Percentiles rank a stretch among this genome's conserved stretches.
Conservation (phyloP, 2,797 vertebrate genomes). For the Pachyuromys duprasi region DNA sequence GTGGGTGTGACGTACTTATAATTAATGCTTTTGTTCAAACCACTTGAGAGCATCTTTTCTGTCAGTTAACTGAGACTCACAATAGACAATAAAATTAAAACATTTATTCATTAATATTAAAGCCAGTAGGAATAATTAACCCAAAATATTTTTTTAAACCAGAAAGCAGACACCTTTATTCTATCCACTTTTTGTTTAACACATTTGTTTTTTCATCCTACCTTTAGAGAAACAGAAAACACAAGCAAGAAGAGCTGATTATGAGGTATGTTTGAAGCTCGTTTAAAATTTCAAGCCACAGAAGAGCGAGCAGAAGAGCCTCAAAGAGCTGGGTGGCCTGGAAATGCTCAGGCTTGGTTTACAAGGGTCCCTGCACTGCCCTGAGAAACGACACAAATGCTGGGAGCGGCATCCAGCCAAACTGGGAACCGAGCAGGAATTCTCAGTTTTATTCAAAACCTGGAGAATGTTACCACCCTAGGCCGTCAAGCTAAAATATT, state of each 20-base stretch:
- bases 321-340: slow-evolving; percentile 19
- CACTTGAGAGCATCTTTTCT: slow-evolving; percentile 47
- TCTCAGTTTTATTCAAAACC: slow-evolving; percentile 85
- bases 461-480: slow-evolving; percentile 38
- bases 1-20: slow-evolving; percentile 61
- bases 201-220: neutral
- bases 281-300: slow-evolving; percentile 45
- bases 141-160: neutral
- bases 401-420: slow-evolving; percentile 82
- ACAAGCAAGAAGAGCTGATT: slow-evolving; percentile 45
- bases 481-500: neutral
- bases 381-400: slow-evolving; percentile 81
- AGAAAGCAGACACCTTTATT: slow-evolving; percentile 34
- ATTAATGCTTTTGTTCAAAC: slow-evolving; percentile 59
- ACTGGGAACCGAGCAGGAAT: slow-evolving; percentile 85
- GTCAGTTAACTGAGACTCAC: slow-evolving; percentile 32
- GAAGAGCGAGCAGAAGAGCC: slow-evolving; percentile 41
- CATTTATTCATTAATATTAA: slow-evolving; percentile 21
- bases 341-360: slow-evolving; percentile 78
- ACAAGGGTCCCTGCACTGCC: slow-evolving; percentile 74
- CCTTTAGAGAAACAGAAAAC: slow-evolving; percentile 50
- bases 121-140: neutral
- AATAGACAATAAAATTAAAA: neutral
- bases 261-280: slow-evolving; percentile 30
- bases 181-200: slow-evolving; percentile 35